phyloP scores from a whole-genome alignment of 2,113 vertebrate species.

The Eulemur rufifrons region DNA sequence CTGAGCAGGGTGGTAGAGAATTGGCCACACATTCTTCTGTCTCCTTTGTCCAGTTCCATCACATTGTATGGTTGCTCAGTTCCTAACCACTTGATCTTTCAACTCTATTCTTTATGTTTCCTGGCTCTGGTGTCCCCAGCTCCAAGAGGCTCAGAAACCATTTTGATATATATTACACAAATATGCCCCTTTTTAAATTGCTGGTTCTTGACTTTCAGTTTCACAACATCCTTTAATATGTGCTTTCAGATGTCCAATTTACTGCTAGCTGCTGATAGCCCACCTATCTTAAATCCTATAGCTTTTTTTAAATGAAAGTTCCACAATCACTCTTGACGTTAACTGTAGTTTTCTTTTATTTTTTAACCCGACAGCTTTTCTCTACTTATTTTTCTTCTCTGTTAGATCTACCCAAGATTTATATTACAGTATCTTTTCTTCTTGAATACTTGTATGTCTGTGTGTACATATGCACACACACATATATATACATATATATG shows the following conservation, averaged over 20 bases:
- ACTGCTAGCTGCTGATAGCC: not conserved
- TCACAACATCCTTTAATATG: not conserved
- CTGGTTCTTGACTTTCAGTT: not conserved
- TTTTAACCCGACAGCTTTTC: not conserved
- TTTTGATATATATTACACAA: not conserved
- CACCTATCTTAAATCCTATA: not conserved
- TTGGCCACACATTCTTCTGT: not conserved
- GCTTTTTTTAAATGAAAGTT: not conserved
- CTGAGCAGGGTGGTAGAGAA: not conserved
- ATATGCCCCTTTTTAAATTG: not conserved
- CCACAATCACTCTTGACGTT: not conserved
- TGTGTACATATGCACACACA: not conserved
- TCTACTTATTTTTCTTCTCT: not conserved
- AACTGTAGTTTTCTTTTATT: not conserved
- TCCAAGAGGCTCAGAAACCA: not conserved
- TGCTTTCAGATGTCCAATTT: not conserved
- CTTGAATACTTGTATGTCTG: not conserved
- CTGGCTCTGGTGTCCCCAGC: not conserved
- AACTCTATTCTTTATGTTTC: not conserved
- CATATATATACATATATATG: not conserved
- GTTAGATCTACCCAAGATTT: not conserved
- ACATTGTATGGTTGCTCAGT: not conserved
- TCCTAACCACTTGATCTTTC: not conserved
- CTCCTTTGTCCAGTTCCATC: not conserved
- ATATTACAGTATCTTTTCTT: not conserved